Evolutionary conservation across 2,113 vertebrate genomes (phyloP).

Genomic region (Uropsilus gracilis): DNA sequence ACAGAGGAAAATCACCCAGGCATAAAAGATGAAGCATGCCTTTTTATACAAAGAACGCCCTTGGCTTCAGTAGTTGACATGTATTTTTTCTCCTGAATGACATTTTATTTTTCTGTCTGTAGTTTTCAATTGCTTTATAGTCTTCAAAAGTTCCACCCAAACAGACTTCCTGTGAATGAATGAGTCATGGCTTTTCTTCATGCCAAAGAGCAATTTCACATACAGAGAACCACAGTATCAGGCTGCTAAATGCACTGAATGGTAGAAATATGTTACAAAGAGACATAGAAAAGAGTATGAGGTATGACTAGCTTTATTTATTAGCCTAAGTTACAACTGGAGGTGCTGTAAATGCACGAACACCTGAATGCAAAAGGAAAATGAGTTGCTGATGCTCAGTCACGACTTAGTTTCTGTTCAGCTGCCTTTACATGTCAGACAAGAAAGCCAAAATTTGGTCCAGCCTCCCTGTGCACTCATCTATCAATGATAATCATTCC

Average conservation of each 20-base stretch:
- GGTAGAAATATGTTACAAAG: not conserved
- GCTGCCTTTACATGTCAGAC: not conserved
- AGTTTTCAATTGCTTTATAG: slow-evolving; percentile 38
- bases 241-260: not conserved
- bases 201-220: not conserved
- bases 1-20: not conserved
- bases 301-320: not conserved
- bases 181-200: not conserved
- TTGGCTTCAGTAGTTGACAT: not conserved
- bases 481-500: not conserved
- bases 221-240: not conserved
- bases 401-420: not conserved
- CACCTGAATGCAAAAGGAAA: not conserved
- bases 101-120: not conserved
- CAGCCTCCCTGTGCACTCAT: not conserved
- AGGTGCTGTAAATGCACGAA: not conserved
- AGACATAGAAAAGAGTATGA: not conserved
- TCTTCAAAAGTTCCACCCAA: slow-evolving; percentile 27
- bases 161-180: slow-evolving; percentile 3
- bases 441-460: not conserved
- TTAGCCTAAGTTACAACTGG: not conserved
- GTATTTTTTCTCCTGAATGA: not conserved
- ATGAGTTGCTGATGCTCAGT: rapidly evolving
- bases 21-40: not conserved
- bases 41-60: not conserved